Percentiles rank a stretch among this genome's conserved stretches.
These are phyloP conservation scores for Parelbella ahira DNA, from an alignment of 2,888 invertebrate species.

Conservation along the genomic window DNA sequence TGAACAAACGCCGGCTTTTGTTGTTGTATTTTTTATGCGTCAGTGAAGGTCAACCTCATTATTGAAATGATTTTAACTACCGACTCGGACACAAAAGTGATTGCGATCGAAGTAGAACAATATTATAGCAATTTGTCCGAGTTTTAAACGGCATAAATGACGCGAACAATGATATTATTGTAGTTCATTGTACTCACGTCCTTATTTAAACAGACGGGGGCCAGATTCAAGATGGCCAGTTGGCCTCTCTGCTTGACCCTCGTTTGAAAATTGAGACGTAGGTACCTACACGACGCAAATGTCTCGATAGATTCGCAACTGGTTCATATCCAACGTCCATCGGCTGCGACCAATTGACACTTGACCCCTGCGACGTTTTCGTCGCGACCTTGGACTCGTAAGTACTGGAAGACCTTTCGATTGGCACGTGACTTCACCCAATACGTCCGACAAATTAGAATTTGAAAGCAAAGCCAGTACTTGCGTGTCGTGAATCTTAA, in stretches of 20 bases:
- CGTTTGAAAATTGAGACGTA: constrained; percentile 57
- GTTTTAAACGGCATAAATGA: not conserved
- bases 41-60: constrained; percentile 59
- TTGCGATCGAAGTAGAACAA: not conserved
- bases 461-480: constrained; percentile 41
- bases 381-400: constrained; percentile 64
- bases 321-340: constrained; percentile 61
- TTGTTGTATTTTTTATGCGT: constrained; percentile 35
- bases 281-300: constrained; percentile 11
- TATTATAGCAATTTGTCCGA: not conserved
- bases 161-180: not conserved
- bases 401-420: constrained; percentile 48
- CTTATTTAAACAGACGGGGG: constrained; percentile 49
- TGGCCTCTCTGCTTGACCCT: constrained; percentile 70
- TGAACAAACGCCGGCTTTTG: no score
- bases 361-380: constrained; percentile 65
- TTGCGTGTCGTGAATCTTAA: constrained; percentile 40
- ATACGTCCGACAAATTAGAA: constrained; percentile 32
- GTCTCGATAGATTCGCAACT: constrained; percentile 51
- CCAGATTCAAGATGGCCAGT: constrained; percentile 67
- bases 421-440: constrained; percentile 43
- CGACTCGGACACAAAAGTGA: no score
- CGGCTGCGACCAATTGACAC: constrained; percentile 71
- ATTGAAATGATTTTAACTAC: constrained; percentile 40
- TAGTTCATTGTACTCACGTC: constrained; percentile 33